These are phyloP conservation scores for Tychaedon coryphoeus DNA, from an alignment of 2,113 vertebrate genomes.

Conservation along the genomic window DNA sequence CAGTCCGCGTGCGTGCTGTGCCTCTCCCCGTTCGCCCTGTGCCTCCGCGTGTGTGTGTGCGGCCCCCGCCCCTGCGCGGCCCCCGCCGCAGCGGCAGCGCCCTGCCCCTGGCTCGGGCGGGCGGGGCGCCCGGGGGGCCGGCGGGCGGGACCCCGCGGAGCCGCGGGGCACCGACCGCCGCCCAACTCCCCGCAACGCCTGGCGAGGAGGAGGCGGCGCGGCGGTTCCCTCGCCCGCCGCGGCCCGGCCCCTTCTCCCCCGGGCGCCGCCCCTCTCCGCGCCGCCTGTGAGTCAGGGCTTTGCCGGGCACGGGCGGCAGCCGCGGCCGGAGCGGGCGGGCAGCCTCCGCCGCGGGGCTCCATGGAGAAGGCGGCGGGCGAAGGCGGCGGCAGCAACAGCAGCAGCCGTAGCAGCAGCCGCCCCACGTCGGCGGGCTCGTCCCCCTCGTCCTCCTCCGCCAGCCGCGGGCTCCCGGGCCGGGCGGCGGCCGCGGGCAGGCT, in stretches of 20 bases:
- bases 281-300: constrained; percentile 68
- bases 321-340: not conserved
- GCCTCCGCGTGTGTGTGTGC: not conserved
- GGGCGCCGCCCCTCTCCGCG: constrained; percentile 30
- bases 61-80: not conserved
- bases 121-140: no score
- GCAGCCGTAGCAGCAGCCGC: constrained; percentile 71
- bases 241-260: constrained; percentile 44
- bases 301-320: constrained; percentile 27
- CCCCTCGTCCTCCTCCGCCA: not conserved
- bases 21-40: not conserved
- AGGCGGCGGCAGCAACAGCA: constrained; percentile 57
- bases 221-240: no score
- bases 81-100: not conserved
- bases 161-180: no score
- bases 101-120: not conserved
- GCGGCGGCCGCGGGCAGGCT: not conserved
- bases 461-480: not conserved
- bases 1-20: not conserved
- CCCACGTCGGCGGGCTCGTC: not conserved
- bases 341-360: not conserved
- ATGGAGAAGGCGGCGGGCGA: constrained; percentile 65
- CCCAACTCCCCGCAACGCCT: no score
- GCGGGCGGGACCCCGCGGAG: no score
- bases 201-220: not conserved